Evolutionary conservation across 1,140 invertebrate genomes (phyloP), one percentile per base, ranked within the genome.

Genomic region (Sesamia nonagrioides): DNA sequence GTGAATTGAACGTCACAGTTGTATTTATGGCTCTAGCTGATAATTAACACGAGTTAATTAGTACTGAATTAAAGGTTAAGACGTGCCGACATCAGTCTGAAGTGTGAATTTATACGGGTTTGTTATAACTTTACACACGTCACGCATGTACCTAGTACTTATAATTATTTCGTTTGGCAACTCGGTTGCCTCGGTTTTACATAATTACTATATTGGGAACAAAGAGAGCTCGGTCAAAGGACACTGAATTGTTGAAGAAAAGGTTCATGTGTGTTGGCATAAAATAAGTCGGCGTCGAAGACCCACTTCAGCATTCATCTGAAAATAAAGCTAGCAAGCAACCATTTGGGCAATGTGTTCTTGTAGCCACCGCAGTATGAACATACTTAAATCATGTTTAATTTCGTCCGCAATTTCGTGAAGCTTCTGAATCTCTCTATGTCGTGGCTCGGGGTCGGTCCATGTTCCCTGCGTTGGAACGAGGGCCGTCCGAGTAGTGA

Each of bases 201-300:
- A 71, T 71, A 71, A 71, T 71, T 71, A 71, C 68, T 71, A 27
- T 21, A 48, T 54, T 50, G 61, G 17, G 40, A 54, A 74, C 54
- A 74, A 74, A 74, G 56, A 45, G 71, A 17, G 50, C 18, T 71
- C 48, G 68, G 48, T 71, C 68, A 71, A 71, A 71, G 68, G 48
- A 18, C 54, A 35, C 21, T 71, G 15, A 54, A 71, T 71, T 71
- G 68, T 37, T 45, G 61, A 42, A 54, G n/a, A 17, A 37, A 54
- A 52, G 13, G 48, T 52, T 50, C 11, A 54, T 6, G 9, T 33
- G 48, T 45, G 61, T 54, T 17, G 48, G 0, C 45, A 37, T 33
- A n/a, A 52, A 15, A 18, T 48, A 27, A 18, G 33, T 18, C 8
- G 33, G 6, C 5, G 9, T 33, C 8, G 42, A 33, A 50, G 18